Evolutionary conservation across 2,113 vertebrate genomes (phyloP).

Genomic region (Cavia aperea): DNA sequence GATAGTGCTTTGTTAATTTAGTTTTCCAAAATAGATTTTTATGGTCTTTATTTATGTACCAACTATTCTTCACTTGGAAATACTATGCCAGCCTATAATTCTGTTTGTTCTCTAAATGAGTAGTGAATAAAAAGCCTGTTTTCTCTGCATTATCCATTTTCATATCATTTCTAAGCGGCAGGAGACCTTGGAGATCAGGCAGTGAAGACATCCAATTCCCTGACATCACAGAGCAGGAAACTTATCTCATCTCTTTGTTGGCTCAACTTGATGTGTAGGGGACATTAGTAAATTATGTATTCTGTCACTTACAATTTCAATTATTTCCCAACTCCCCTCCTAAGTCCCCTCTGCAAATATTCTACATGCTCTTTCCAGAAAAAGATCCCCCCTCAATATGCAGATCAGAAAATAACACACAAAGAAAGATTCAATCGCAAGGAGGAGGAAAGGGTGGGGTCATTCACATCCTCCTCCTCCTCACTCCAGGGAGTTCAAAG

Average conservation of each 20-base stretch:
- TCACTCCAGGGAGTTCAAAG: not conserved
- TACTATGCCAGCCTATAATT: not conserved
- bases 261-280: slow-evolving; percentile 12
- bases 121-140: not conserved
- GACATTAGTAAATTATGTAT: slow-evolving; percentile 23
- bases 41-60: not conserved
- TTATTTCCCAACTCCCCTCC: slow-evolving; percentile 32
- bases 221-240: slow-evolving; percentile 22
- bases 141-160: not conserved
- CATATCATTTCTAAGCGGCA: not conserved
- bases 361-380: slow-evolving; percentile 28
- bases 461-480: slow-evolving; percentile 15
- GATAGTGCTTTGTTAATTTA: not conserved
- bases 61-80: not conserved
- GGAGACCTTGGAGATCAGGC: not conserved
- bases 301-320: slow-evolving; percentile 23
- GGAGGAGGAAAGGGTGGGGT: slow-evolving; percentile 45
- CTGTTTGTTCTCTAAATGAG: not conserved
- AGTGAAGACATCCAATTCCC: not conserved
- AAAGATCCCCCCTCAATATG: slow-evolving; percentile 24
- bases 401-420: slow-evolving; percentile 45
- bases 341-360: slow-evolving; percentile 10
- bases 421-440: slow-evolving; percentile 10
- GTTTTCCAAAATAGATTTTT: not conserved
- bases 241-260: slow-evolving; percentile 34